phyloP scores from a whole-genome alignment of 2,113 vertebrate species.

The Machaerirhynchus nigripectus region DNA sequence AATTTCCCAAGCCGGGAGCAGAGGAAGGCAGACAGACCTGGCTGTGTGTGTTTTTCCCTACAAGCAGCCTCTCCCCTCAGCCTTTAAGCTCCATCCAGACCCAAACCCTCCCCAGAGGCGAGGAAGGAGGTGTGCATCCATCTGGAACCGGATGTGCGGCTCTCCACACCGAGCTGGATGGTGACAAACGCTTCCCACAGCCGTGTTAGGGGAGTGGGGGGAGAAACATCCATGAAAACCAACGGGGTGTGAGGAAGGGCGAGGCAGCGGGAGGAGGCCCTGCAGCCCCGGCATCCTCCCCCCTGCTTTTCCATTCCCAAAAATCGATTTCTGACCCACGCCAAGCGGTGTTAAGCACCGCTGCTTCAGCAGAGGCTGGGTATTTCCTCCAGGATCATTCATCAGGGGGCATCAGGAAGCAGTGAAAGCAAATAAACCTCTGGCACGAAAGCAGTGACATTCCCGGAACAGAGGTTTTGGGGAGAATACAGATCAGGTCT shows the following conservation, averaged over 20 bases:
- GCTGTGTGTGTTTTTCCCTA: not conserved
- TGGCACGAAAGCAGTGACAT: not conserved
- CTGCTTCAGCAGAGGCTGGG: not conserved
- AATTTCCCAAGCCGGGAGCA: not conserved
- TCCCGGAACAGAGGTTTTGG: not conserved
- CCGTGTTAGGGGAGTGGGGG: rapidly evolving
- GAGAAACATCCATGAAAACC: not conserved
- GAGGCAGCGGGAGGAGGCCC: not conserved
- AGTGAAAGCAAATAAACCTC: not conserved
- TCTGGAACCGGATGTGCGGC: not conserved
- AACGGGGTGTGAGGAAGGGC: rapidly evolving
- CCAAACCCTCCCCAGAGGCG: not conserved
- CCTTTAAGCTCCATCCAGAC: not conserved
- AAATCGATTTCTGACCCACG: not conserved
- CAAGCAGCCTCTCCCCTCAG: not conserved
- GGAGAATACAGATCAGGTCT: not conserved
- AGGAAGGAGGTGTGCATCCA: not conserved
- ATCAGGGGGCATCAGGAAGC: not conserved
- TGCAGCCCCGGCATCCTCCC: not conserved
- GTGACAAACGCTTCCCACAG: not conserved
- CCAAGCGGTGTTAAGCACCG: rapidly evolving
- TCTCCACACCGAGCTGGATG: not conserved
- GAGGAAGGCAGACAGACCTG: not conserved
- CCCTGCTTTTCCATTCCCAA: not conserved
- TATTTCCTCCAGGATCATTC: not conserved